Conservation (phyloP, 2,888 invertebrate genomes). For the Acrobasis consociella region DNA sequence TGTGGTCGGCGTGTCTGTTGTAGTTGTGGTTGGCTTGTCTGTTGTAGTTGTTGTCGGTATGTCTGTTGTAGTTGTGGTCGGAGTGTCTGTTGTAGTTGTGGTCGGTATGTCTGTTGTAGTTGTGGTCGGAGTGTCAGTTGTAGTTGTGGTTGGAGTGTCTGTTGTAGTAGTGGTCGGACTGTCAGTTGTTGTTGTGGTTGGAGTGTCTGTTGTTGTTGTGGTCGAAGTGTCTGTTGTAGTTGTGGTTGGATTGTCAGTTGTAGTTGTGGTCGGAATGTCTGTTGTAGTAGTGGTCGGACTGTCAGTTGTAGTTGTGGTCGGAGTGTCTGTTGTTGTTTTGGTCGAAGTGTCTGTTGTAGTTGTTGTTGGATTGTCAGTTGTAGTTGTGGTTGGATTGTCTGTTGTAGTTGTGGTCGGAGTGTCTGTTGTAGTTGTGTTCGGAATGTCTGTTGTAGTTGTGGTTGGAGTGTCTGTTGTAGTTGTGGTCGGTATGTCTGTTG, state of each 20-base stretch:
- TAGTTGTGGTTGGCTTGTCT: neutral
- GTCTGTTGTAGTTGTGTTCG: conserved; percentile 19
- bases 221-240: conserved; percentile 14
- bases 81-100: too few species aligned
- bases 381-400: conserved; percentile 20
- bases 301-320: conserved; percentile 16
- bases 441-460: conserved; percentile 11
- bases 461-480: neutral
- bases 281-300: conserved; percentile 12
- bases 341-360: conserved; percentile 15
- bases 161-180: too few species aligned
- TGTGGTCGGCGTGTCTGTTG: conserved; percentile 24
- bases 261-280: neutral
- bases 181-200: too few species aligned
- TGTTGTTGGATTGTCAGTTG: conserved; percentile 15
- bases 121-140: too few species aligned
- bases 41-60: neutral
- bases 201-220: conserved; percentile 17
- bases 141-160: too few species aligned
- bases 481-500: conserved; percentile 8
- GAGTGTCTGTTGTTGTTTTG: conserved; percentile 19
- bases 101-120: too few species aligned
- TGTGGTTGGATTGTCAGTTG: conserved; percentile 20
- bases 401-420: conserved; percentile 8
- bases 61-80: too few species aligned